Conservation (phyloP, 2,888 invertebrate genomes). For the Habrosyne pyritoides region DNA sequence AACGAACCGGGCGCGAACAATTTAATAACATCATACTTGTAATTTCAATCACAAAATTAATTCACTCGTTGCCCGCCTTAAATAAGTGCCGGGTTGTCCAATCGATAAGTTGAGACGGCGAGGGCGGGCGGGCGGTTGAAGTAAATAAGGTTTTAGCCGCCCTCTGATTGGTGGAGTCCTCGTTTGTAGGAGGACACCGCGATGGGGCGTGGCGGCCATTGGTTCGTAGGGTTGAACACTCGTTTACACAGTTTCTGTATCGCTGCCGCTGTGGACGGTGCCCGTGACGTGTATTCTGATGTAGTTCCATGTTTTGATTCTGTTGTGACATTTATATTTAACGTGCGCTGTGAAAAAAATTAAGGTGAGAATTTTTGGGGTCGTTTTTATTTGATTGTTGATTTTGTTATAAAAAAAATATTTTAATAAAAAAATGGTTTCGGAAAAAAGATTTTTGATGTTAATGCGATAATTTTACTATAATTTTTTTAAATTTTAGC, state of each 20-base stretch:
- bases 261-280: constrained; percentile 25
- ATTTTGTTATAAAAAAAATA: no score
- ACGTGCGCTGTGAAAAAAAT: constrained; percentile 19
- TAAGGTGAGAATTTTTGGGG: constrained; percentile 11
- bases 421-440: no score
- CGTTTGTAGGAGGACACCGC: constrained; percentile 41
- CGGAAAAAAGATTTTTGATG: no score
- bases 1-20: constrained; percentile 61
- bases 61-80: constrained; percentile 72
- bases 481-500: no score
- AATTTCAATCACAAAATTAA: constrained; percentile 82
- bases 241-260: constrained; percentile 34
- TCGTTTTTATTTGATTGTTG: constrained; percentile 10
- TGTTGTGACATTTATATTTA: not conserved
- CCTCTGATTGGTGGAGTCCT: constrained; percentile 49
- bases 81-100: constrained; percentile 75
- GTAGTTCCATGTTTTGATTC: constrained; percentile 21
- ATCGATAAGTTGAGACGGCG: constrained; percentile 73
- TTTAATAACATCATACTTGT: constrained; percentile 69
- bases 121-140: constrained; percentile 68
- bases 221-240: constrained; percentile 31
- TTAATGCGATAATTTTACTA: no score
- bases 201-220: constrained; percentile 46
- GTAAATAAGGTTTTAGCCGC: constrained; percentile 75
- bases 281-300: constrained; percentile 12